phyloP scores from a whole-genome alignment of 2,113 vertebrate genomes.

The Ochotona curzoniae region DNA sequence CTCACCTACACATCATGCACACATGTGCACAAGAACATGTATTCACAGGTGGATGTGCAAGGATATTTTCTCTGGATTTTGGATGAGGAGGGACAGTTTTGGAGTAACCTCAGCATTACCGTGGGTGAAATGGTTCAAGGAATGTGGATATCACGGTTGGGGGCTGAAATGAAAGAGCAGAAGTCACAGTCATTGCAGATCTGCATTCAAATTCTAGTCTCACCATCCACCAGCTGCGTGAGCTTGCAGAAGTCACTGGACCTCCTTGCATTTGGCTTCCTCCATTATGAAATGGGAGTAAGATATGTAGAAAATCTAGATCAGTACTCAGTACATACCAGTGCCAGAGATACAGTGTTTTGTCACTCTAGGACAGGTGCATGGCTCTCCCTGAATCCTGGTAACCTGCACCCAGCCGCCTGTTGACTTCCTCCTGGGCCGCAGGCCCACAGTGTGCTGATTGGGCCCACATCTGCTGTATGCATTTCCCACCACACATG shows the following conservation, averaged over 20 bases:
- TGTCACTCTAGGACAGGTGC: fast-evolving
- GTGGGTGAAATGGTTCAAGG: not conserved
- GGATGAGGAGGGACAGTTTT: not conserved
- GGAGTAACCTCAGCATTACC: too few species aligned
- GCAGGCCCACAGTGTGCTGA: fast-evolving
- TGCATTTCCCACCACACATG: not conserved
- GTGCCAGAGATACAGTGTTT: too few species aligned
- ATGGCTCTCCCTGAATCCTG: fast-evolving
- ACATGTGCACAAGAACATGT: not conserved
- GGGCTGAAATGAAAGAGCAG: not conserved
- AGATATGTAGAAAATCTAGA: not conserved
- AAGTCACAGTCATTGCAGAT: not conserved
- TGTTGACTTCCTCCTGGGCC: not conserved
- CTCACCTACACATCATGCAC: not conserved
- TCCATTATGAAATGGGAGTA: not conserved
- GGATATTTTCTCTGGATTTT: not conserved
- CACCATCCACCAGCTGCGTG: not conserved
- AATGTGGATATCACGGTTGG: too few species aligned
- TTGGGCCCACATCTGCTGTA: fast-evolving
- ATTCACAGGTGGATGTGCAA: not conserved
- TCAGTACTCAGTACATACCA: not conserved
- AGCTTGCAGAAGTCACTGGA: not conserved
- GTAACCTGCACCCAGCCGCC: fast-evolving
- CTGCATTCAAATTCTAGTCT: not conserved
- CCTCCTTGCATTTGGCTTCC: not conserved